Conservation (phyloP, 1,140 invertebrate species). For the Catajapyx aquilonaris region DNA sequence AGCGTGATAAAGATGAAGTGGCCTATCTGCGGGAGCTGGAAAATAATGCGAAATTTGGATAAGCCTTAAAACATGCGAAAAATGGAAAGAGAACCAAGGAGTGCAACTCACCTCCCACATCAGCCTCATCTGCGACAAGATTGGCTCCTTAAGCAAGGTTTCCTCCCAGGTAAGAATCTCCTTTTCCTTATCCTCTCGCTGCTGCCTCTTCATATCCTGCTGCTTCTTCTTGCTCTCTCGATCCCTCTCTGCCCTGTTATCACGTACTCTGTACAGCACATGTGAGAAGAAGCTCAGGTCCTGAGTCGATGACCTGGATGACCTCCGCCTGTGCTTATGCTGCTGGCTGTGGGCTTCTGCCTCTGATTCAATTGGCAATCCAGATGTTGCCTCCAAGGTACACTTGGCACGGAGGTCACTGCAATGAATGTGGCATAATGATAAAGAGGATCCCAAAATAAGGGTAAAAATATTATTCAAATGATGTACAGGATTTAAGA, state of each 20-base stretch:
- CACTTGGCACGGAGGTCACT: constrained; percentile 20
- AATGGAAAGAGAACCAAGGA: not conserved
- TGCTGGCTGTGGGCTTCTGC: constrained; percentile 9
- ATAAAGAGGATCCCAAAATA: no score
- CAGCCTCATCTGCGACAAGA: not conserved
- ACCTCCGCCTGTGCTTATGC: not conserved
- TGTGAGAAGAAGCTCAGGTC: constrained; percentile 14
- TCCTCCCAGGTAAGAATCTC: constrained; percentile 16
- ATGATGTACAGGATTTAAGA: no score
- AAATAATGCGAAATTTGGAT: constrained; percentile 1
- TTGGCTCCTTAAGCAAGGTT: not conserved
- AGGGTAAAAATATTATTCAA: no score
- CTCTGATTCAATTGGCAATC: constrained; percentile 10
- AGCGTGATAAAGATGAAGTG: constrained; percentile 32
- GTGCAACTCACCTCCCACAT: constrained; percentile 3
- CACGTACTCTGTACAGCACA: constrained; percentile 20
- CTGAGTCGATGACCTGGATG: no score
- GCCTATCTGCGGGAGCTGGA: constrained; percentile 27
- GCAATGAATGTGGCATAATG: no score
- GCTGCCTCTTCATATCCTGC: constrained; percentile 11
- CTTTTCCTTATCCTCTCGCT: no score
- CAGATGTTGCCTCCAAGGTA: constrained; percentile 17
- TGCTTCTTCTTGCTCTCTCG: constrained; percentile 17
- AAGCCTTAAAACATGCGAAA: not conserved
- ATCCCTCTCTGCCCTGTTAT: constrained; percentile 17